Conservation (phyloP, 2,797 vertebrate species). For the Propithecus perrieri region DNA sequence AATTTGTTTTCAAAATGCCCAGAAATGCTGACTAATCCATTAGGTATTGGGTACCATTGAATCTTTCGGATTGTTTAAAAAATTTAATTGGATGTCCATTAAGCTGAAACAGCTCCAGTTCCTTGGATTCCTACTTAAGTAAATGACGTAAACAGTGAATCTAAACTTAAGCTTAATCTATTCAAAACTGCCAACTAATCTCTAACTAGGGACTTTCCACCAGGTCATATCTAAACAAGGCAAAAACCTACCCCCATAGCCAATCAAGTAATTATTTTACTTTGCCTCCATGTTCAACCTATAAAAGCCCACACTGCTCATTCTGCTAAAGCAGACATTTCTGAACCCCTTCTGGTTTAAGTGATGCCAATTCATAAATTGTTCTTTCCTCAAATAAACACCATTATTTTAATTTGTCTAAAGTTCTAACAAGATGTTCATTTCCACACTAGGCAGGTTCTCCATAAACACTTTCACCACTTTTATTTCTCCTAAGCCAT, state of each 20-base stretch:
- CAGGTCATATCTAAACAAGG: not conserved
- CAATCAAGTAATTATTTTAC: not conserved
- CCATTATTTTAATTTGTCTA: not conserved
- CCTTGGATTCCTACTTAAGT: not conserved
- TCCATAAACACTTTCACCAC: not conserved
- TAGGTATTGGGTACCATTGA: not conserved
- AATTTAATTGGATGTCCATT: not conserved
- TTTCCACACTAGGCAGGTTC: not conserved
- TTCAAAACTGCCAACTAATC: not conserved
- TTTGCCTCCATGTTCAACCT: not conserved
- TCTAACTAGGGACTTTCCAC: not conserved
- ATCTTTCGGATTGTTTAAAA: not conserved
- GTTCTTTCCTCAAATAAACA: not conserved
- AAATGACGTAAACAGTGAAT: not conserved
- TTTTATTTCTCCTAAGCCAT: constrained; percentile 16
- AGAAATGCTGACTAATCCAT: not conserved
- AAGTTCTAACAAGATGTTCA: not conserved
- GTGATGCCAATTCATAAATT: not conserved
- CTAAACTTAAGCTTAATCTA: not conserved
- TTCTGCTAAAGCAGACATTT: not conserved
- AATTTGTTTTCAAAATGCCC: constrained; percentile 31
- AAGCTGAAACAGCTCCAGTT: not conserved
- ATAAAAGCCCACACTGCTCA: not conserved
- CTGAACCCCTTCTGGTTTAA: not conserved
- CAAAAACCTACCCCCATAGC: not conserved